Conservation (phyloP, 1,140 invertebrate genomes). For the Diorhabda elongata region DNA sequence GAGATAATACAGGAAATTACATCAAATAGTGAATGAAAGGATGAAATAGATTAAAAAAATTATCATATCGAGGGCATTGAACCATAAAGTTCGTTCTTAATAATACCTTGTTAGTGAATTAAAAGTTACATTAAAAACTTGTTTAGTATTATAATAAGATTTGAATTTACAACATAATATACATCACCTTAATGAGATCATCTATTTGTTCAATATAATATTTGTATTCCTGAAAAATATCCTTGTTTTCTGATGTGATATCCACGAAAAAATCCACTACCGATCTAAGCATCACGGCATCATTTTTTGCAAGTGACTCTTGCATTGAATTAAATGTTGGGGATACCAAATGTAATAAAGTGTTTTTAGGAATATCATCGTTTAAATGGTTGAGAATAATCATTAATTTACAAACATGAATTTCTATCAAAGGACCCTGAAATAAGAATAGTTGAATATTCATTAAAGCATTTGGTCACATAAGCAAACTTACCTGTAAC, state of each 20-base stretch:
- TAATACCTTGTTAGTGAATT: too few species aligned
- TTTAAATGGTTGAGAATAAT: conserved; percentile 55
- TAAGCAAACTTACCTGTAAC: conserved; percentile 49
- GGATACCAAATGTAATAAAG: conserved; percentile 51
- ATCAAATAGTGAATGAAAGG: too few species aligned
- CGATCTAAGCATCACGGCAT: conserved; percentile 51
- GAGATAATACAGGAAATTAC: too few species aligned
- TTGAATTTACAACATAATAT: too few species aligned
- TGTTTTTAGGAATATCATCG: conserved; percentile 50
- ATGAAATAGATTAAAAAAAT: too few species aligned
- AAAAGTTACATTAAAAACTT: too few species aligned
- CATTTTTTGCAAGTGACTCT: conserved; percentile 49
- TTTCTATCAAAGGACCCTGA: conserved; percentile 45
- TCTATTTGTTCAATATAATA: conserved; percentile 28
- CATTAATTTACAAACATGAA: conserved; percentile 54
- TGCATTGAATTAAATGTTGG: conserved; percentile 51
- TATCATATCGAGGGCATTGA: too few species aligned
- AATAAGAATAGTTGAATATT: conserved; percentile 18
- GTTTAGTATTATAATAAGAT: too few species aligned
- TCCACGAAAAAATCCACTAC: conserved; percentile 57
- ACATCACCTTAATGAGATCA: conserved; percentile 28
- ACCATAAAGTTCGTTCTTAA: too few species aligned
- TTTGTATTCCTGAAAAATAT: conserved; percentile 21
- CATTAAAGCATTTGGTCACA: background rate
- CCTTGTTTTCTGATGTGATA: conserved; percentile 28